Evolutionary conservation across 2,888 invertebrate species (phyloP), one percentile per base, ranked within the genome.

Genomic region (Drosophila ochracea): DNA sequence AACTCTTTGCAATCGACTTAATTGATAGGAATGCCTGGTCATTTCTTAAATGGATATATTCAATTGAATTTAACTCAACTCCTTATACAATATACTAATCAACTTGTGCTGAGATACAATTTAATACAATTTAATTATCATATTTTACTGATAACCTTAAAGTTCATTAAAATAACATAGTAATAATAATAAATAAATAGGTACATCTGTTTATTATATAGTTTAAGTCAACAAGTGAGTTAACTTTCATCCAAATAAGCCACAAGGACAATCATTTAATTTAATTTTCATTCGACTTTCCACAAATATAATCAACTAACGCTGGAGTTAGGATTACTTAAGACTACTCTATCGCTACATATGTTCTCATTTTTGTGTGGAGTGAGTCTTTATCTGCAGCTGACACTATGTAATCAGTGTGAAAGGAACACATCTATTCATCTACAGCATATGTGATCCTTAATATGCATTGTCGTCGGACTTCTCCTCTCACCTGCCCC

Each of bases 401-500:
- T 4, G 4, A 16, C 16, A 19, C 19, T 33, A 21, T 25, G 21
- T 11, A 33, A 63, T 71, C 64, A 49, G 74, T 72, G 71, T 65
- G 72, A 67, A 50, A 31, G 59, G 6, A 37, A 55, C 47, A 53
- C 11, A 52, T 62, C 50, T 21, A 10, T 5, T 35, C 35, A 35
- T 53, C 7, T 21, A 16, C 53, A 53, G 11, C 16, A 10, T 6
- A 21, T 16, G 39, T 33, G 37, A 30, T 55, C 30, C 39, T 33
- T 53, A 55, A 43, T 57, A 16, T 19, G 39, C 31, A 70, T 3
- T 31, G 37, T 4, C 1, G 35, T 11, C 6, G 25, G 2, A 16
- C 11, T 33, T 35, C 39, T 61, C 47, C 30, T 49, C 70, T 50
- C 70, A 71, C 43, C 35, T 73, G 76, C 33, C 11, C 30, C 25